phyloP scores from a whole-genome alignment of 2,797 vertebrate species.

The Erithacus rubecula region DNA sequence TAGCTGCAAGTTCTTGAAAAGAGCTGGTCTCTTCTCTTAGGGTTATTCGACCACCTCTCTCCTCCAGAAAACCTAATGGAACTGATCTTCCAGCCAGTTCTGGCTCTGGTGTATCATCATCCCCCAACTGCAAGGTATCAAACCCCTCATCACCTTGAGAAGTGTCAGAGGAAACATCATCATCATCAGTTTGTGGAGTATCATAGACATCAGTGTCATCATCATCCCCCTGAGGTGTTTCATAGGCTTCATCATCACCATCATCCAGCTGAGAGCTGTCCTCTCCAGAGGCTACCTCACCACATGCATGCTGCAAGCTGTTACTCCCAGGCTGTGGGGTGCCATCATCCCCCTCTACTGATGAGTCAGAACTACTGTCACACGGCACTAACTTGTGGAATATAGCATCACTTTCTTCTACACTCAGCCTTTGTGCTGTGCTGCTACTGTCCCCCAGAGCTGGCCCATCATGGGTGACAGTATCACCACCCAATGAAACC shows the following conservation, averaged over 20 bases:
- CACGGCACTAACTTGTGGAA: background rate
- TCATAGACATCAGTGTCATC: constrained; percentile 44
- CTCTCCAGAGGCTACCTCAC: constrained; percentile 11
- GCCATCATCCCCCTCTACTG: background rate
- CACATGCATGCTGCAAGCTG: background rate
- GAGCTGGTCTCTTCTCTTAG: background rate
- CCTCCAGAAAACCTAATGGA: background rate
- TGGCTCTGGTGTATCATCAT: background rate
- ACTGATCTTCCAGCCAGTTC: background rate
- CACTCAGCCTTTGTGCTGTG: background rate
- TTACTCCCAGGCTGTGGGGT: background rate
- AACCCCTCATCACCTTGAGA: constrained; percentile 47
- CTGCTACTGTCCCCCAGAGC: background rate
- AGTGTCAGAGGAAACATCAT: constrained; percentile 29
- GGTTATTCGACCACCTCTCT: background rate
- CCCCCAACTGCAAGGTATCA: constrained; percentile 20
- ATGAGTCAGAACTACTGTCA: constrained; percentile 2
- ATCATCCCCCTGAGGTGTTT: constrained; percentile 44
- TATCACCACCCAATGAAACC: background rate
- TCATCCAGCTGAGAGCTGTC: constrained; percentile 45
- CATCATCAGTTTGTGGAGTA: constrained; percentile 41
- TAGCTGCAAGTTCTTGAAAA: background rate
- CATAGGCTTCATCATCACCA: constrained; percentile 35
- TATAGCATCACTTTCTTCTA: background rate
- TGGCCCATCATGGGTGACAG: background rate